A percentile compares a stretch with the other conserved stretches of the same genome.
phyloP scores from a whole-genome alignment of 2,888 invertebrate genomes.

The Plebejus melissa region DNA sequence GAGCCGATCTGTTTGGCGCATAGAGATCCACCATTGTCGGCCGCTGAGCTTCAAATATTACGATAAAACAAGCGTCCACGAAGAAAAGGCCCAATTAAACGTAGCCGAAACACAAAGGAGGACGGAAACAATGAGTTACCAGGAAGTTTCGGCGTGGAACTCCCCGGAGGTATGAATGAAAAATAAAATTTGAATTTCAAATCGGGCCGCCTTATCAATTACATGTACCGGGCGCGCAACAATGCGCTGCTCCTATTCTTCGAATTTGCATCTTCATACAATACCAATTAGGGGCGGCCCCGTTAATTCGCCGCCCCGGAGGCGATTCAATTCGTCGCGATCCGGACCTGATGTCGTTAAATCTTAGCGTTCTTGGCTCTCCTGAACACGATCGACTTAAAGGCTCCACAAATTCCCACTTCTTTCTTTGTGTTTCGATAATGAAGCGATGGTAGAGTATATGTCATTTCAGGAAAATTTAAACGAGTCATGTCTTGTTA shows the following conservation, averaged over 20 bases:
- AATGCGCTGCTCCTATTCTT: conserved; percentile 57
- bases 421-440: neutral
- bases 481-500: neutral
- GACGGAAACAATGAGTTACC: conserved; percentile 36
- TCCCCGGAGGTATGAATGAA: conserved; percentile 49
- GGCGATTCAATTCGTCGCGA: conserved; percentile 53
- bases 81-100: conserved; percentile 16
- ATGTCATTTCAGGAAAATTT: neutral
- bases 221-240: conserved; percentile 64
- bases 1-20: neutral
- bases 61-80: neutral
- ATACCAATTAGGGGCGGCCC: conserved; percentile 66
- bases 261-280: conserved; percentile 75
- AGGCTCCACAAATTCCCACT: neutral
- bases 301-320: conserved; percentile 55
- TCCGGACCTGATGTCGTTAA: conserved; percentile 31
- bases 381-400: neutral
- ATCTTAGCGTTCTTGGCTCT: conserved; percentile 12
- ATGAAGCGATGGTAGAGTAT: neutral
- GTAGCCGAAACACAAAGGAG: conserved; percentile 36
- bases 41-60: neutral
- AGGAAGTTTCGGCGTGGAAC: conserved; percentile 36
- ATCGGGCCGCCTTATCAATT: conserved; percentile 74
- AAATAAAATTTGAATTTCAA: conserved; percentile 69
- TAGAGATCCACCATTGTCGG: neutral